Conservation (phyloP, 2,797 vertebrate species). For the Leuciscus waleckii region DNA sequence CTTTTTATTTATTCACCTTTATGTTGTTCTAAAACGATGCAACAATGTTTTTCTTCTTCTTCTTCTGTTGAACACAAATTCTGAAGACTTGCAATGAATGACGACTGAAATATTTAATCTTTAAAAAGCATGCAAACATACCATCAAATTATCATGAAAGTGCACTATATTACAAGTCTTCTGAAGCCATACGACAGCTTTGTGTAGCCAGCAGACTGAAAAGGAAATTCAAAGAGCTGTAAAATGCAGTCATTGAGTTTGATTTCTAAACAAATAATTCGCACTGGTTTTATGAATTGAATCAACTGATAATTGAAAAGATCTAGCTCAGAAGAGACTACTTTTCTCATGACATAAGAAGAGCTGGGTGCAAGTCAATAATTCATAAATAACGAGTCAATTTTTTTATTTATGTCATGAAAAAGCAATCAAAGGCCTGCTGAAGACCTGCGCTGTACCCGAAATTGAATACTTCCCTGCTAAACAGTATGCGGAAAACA, state of each 20-base stretch:
- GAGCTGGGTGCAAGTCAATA: background rate
- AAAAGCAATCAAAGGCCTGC: background rate
- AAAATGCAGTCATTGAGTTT: background rate
- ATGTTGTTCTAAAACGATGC: background rate
- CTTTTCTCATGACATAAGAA: background rate
- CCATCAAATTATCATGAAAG: background rate
- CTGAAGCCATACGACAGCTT: background rate
- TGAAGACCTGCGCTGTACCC: background rate
- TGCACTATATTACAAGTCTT: background rate
- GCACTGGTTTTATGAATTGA: background rate
- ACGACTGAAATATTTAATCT: background rate
- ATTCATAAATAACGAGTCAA: background rate
- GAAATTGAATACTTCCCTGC: background rate
- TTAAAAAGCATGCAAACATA: background rate
- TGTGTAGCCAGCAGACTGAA: background rate
- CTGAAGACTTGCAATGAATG: background rate
- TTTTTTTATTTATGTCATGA: background rate
- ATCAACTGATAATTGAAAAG: background rate
- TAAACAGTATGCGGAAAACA: background rate
- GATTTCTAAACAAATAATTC: background rate
- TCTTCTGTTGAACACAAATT: background rate
- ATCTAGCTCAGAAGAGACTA: background rate
- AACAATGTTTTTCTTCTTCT: background rate
- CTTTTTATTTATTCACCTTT: background rate
- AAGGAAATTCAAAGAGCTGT: background rate